phyloP scores from a whole-genome alignment of 2,797 vertebrate species.

The Bucorvus abyssinicus region DNA sequence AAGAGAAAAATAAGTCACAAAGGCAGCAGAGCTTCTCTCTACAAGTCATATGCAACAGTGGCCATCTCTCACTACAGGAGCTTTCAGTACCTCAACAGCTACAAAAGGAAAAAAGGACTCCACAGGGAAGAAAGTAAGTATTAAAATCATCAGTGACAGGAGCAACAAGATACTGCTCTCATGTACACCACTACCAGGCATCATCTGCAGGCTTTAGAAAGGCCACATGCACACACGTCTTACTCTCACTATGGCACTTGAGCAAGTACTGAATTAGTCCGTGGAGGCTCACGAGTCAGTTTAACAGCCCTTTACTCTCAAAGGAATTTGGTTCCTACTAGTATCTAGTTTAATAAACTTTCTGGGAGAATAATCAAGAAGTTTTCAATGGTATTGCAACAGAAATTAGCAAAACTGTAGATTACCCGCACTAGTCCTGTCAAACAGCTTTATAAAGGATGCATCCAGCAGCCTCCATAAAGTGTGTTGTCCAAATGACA shows the following conservation, averaged over 20 bases:
- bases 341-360: background rate
- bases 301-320: background rate
- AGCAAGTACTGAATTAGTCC: background rate
- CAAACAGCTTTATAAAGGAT: background rate
- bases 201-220: background rate
- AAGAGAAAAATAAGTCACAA: background rate
- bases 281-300: background rate
- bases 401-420: background rate
- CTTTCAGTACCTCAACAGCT: background rate
- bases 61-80: background rate
- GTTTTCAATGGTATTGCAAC: background rate
- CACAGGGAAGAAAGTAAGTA: background rate
- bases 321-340: background rate
- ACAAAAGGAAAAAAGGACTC: background rate
- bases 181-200: background rate
- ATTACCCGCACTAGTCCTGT: background rate
- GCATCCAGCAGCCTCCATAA: background rate
- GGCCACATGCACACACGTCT: background rate
- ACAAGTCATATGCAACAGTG: background rate
- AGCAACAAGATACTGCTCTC: background rate
- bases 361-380: background rate
- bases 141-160: slow-evolving; percentile 1
- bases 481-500: background rate
- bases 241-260: background rate
- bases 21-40: background rate